These are phyloP conservation scores for Enteromius thamalakanensis DNA, from an alignment of 2,797 vertebrate genomes.

Conservation along the genomic window DNA sequence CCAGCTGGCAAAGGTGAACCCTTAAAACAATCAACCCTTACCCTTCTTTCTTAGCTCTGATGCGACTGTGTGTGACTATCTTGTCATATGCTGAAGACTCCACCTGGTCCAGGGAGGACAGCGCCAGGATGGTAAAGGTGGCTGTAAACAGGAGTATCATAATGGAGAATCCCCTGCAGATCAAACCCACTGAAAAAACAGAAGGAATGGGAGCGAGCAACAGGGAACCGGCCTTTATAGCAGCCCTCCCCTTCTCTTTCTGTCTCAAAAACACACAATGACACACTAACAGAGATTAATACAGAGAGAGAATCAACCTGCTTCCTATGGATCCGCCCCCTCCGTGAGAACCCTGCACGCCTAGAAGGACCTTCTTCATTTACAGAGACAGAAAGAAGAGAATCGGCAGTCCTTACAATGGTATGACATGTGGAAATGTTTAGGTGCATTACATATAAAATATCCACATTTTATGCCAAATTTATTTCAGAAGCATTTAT, in stretches of 20 bases:
- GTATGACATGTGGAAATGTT: constrained; percentile 16
- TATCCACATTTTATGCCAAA: neutral
- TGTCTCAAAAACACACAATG: constrained; percentile 53
- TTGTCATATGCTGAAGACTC: constrained; percentile 92
- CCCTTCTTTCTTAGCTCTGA: constrained; percentile 92
- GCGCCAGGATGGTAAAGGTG: constrained; percentile 74
- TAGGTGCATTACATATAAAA: neutral
- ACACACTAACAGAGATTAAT: constrained; percentile 41
- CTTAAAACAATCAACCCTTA: constrained; percentile 73
- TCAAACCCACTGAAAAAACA: constrained; percentile 64
- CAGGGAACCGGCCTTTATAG: constrained; percentile 87
- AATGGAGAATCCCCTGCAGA: constrained; percentile 60
- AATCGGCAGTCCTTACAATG: neutral
- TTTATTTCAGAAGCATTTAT: neutral
- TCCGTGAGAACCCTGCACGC: constrained; percentile 54
- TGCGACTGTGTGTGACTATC: constrained; percentile 94
- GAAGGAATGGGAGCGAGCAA: constrained; percentile 77
- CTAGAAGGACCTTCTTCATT: constrained; percentile 13
- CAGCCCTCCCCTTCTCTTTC: constrained; percentile 61
- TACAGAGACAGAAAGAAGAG: neutral
- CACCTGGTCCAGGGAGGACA: constrained; percentile 78
- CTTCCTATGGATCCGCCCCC: constrained; percentile 48
- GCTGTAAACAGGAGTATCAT: constrained; percentile 83
- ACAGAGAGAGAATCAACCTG: constrained; percentile 52
- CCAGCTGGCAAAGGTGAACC: neutral